Evolutionary conservation across 2,797 vertebrate species (phyloP).

Genomic region (Sebastes reedi): DNA sequence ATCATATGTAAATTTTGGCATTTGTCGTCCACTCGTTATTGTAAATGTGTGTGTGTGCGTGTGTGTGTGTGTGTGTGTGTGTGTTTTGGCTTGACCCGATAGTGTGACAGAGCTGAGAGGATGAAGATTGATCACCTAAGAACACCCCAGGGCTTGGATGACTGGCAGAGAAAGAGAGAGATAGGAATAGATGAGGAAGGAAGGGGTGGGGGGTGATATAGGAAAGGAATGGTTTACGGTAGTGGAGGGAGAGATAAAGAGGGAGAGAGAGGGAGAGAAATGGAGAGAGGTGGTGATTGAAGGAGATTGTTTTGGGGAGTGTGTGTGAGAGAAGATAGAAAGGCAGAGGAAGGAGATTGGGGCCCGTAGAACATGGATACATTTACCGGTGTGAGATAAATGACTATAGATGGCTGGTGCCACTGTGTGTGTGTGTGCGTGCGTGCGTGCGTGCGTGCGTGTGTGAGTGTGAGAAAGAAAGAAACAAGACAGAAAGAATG

Average conservation of each 20-base stretch:
- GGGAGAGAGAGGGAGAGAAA: constrained; percentile 54
- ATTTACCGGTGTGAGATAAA: constrained; percentile 78
- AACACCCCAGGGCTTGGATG: constrained; percentile 71
- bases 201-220: constrained; percentile 31
- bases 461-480: not conserved
- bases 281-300: constrained; percentile 70
- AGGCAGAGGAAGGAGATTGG: constrained; percentile 68
- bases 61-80: not conserved
- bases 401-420: constrained; percentile 75
- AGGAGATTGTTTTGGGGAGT: constrained; percentile 78
- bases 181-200: constrained; percentile 39
- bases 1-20: constrained; percentile 79
- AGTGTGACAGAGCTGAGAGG: constrained; percentile 69
- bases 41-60: not conserved
- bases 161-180: constrained; percentile 71
- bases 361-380: constrained; percentile 67
- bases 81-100: constrained; percentile 55
- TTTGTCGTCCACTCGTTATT: constrained; percentile 66
- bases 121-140: constrained; percentile 84
- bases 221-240: constrained; percentile 68
- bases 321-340: constrained; percentile 69
- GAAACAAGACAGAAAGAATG: not conserved
- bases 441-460: not conserved
- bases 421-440: not conserved
- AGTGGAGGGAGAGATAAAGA: constrained; percentile 72